phyloP scores from a whole-genome alignment of 2,113 vertebrate species.

The Oxyura jamaicensis region DNA sequence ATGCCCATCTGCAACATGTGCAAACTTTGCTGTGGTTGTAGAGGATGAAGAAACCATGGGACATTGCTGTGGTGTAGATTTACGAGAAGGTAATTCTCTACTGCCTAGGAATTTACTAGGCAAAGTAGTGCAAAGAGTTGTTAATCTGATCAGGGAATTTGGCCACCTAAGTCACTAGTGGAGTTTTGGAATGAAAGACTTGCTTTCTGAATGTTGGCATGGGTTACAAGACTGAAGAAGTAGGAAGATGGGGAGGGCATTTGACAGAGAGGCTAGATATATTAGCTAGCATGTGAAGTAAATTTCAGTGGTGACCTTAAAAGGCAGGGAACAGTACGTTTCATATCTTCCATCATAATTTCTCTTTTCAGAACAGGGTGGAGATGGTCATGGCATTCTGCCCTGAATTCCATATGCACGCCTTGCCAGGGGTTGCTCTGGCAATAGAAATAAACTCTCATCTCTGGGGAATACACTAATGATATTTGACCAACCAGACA shows the following conservation, averaged over 20 bases:
- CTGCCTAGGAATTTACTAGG: background rate
- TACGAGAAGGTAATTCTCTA: background rate
- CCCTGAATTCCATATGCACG: background rate
- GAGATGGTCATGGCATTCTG: background rate
- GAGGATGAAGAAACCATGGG: background rate
- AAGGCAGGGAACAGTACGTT: slow-evolving; percentile 40
- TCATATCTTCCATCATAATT: background rate
- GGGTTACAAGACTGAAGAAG: background rate
- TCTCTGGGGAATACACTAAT: background rate
- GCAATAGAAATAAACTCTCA: background rate
- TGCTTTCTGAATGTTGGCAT: background rate
- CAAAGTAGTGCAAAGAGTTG: background rate
- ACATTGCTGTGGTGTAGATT: background rate
- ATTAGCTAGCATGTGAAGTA: background rate
- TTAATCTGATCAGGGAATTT: background rate
- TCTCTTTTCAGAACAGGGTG: background rate
- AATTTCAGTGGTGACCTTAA: background rate
- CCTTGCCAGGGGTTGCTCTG: background rate
- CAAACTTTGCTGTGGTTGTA: background rate
- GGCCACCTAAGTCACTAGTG: background rate
- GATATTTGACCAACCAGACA: background rate
- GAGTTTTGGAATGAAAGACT: background rate
- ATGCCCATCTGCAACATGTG: accelerated
- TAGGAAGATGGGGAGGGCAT: background rate
- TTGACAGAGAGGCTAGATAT: background rate